A percentile compares a stretch with the other conserved stretches of the same genome.
Evolutionary conservation across 2,888 invertebrate species (phyloP).

Genomic region (Epirrhoe alternata): DNA sequence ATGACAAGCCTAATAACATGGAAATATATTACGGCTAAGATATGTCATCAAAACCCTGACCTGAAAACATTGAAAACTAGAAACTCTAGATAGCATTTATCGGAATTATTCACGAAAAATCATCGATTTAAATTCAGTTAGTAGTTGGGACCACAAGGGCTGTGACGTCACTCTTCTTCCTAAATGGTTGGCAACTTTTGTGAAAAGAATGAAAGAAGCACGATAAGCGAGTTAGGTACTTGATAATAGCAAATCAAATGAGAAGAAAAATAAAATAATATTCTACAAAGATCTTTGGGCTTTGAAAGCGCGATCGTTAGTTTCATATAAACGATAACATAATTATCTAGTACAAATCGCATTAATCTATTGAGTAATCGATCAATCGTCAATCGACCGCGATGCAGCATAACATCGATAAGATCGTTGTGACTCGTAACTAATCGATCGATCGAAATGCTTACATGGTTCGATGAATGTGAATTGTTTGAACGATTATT

Average conservation of each 20-base stretch:
- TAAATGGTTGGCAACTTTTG: no score
- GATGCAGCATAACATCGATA: conserved; percentile 37
- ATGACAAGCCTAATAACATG: conserved; percentile 19
- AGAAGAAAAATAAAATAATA: no score
- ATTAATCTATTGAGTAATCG: conserved; percentile 19
- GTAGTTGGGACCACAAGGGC: no score
- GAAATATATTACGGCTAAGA: conserved; percentile 11
- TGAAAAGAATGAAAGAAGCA: no score
- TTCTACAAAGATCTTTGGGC: no score
- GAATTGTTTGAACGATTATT: conserved; percentile 11
- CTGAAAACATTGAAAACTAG: neutral
- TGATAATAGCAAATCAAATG: no score
- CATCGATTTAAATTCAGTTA: no score
- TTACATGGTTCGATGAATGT: conserved; percentile 27
- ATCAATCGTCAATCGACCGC: conserved; percentile 25
- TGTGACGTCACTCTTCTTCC: no score
- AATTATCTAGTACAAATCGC: conserved; percentile 25
- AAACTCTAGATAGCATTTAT: neutral
- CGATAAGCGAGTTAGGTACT: no score
- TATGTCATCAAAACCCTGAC: neutral
- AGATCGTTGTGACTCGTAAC: conserved; percentile 35
- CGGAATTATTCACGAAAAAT: neutral
- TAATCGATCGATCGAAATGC: conserved; percentile 30
- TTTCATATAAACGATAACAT: conserved; percentile 1
- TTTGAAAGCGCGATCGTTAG: no score